A percentile compares a stretch with the other conserved stretches of the same genome.
Conservation (phyloP, 2,888 invertebrate species). For the Aproaerema taeniolella region DNA sequence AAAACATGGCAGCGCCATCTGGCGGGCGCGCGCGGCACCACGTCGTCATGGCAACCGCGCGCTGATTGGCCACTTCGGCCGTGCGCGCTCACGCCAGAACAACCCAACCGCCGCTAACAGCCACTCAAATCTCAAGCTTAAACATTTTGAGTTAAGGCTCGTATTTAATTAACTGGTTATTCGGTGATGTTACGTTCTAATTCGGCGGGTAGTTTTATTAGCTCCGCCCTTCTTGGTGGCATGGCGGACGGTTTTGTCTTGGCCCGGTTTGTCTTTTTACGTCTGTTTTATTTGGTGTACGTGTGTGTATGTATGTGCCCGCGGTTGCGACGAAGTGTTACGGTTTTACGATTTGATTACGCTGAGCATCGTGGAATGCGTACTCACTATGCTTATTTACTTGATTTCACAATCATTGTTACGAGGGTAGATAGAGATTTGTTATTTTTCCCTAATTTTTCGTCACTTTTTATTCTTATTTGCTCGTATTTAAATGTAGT, state of each 20-base stretch:
- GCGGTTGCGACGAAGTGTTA: too few relatives aligned
- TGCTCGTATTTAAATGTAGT: too few relatives aligned
- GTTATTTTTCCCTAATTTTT: too few relatives aligned
- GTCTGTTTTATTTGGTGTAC: conserved; percentile 34
- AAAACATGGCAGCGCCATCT: conserved; percentile 52
- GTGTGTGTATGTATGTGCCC: too few relatives aligned
- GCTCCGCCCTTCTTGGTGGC: conserved; percentile 65
- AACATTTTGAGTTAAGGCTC: conserved; percentile 28
- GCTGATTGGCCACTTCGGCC: conserved; percentile 67
- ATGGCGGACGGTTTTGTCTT: conserved; percentile 61
- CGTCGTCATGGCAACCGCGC: conserved; percentile 63
- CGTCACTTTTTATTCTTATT: too few relatives aligned
- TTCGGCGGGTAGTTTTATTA: conserved; percentile 54
- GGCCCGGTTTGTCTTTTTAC: conserved; percentile 54
- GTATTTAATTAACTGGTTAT: conserved; percentile 30
- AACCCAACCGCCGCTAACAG: conserved; percentile 34
- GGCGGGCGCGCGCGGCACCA: conserved; percentile 30
- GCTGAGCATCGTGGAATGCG: too few relatives aligned
- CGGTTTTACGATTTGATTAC: too few relatives aligned
- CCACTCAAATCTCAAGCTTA: conserved; percentile 46
- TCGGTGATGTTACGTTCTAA: conserved; percentile 27
- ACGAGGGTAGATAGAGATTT: too few relatives aligned
- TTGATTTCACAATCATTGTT: too few relatives aligned
- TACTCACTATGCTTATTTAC: too few relatives aligned
- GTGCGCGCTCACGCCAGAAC: conserved; percentile 29